Base-by-base conservation (phyloP, 2,113 vertebrate species). In the Chamaetylas fuelleborni region DNA sequence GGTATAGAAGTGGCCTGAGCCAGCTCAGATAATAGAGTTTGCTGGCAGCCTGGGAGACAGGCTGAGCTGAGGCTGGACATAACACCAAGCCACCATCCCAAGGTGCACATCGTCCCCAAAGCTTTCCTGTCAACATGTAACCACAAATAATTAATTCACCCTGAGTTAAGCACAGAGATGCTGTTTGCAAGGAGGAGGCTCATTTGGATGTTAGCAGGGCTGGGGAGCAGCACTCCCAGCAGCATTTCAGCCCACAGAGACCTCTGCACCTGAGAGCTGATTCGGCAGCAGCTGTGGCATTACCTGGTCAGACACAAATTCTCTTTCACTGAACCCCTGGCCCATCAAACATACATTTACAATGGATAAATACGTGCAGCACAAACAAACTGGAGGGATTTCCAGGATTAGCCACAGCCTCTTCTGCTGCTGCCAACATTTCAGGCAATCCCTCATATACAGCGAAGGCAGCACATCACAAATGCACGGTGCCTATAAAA, bases 331-430 rank as follows among this genome's bases (percentile, higher is more conserved):
- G 89, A 95, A 92, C 94, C 72, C 85, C 42, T 67, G 72, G 62
- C 90, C 95, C 73, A 57, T 81, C 77, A 94, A 96, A 84, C 62
- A 89, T 34, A 34, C 36, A 61, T 77, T 97, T 93, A 91, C 71
- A 89, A 74, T 15, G 81, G 73, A 84, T 81, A 96, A 94, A 88
- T 60, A 91, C 36, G 78, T 77, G 80, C 82, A 96, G 74, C 84
- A 94, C 90, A 95, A 95, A 94, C 92, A 94, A 92, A 31, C 24
- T 23, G 1, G 60, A 40, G 22, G 65, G 88, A 97, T 96, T 95
- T 95, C 60, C 62, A 93, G 93, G 92, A 95, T 97, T 95, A 96
- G 62, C 33, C 60, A 43, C 42, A 34, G 66, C 6, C 45, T 90
- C 43, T 69, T 74, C 54, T 72, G 34, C 88, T 76, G 53, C 67